phyloP scores from a whole-genome alignment of 2,888 invertebrate species.

The Apantesis nais region DNA sequence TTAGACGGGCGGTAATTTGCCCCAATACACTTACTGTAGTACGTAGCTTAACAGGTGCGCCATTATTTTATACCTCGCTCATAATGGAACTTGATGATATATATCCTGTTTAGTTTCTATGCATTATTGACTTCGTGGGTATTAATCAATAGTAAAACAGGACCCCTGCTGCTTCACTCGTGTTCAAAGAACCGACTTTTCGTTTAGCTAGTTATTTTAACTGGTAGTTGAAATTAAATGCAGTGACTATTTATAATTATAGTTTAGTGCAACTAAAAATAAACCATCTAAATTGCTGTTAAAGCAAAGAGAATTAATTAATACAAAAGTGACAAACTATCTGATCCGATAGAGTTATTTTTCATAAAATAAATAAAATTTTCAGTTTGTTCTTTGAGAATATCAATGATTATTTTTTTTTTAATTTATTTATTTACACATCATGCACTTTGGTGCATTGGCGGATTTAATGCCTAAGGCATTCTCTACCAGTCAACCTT shows the following conservation, averaged over 20 bases:
- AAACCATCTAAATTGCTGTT: too few species aligned
- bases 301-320: background rate
- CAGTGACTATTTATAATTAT: background rate
- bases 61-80: constrained; percentile 19
- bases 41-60: constrained; percentile 35
- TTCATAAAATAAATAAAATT: too few species aligned
- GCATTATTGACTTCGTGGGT: constrained; percentile 10
- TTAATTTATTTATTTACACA: too few species aligned
- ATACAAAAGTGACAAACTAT: background rate
- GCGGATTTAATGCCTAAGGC: too few species aligned
- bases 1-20: constrained; percentile 34
- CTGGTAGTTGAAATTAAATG: background rate
- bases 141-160: constrained; percentile 24
- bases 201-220: background rate
- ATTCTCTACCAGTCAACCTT: too few species aligned
- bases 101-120: constrained; percentile 29
- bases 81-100: constrained; percentile 32
- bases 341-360: too few species aligned
- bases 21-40: constrained; percentile 33
- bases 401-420: too few species aligned
- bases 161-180: constrained; percentile 8
- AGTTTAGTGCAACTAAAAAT: background rate
- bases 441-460: too few species aligned
- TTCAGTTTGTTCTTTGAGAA: too few species aligned
- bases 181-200: constrained; percentile 6